Conservation (phyloP, 2,888 invertebrate genomes). For the Malthinus seriepunctatus region DNA sequence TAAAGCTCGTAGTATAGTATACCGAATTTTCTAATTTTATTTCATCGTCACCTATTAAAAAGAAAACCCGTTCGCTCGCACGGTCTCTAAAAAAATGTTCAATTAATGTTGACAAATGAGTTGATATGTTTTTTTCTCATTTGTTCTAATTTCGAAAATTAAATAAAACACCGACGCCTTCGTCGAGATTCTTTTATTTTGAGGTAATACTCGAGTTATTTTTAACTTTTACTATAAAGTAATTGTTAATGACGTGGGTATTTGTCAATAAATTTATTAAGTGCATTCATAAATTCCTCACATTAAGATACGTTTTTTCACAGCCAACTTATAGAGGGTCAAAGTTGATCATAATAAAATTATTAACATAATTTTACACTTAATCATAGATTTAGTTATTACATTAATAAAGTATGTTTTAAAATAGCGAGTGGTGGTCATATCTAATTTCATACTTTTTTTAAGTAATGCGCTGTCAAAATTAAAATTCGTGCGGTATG, state of each 20-base stretch:
- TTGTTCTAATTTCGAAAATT: constrained; percentile 9
- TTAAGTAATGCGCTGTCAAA: too few relatives aligned
- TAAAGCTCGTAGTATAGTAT: constrained; percentile 4
- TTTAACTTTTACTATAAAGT: neutral
- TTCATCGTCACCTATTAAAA: constrained; percentile 9
- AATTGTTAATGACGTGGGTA: neutral
- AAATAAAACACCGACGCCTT: neutral
- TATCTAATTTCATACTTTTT: too few relatives aligned
- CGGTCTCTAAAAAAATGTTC: constrained; percentile 14
- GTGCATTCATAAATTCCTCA: neutral
- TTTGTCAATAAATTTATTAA: constrained; percentile 11
- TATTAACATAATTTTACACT: constrained; percentile 3
- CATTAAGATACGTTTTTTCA: constrained; percentile 1
- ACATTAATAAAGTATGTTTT: too few relatives aligned
- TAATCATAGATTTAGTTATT: neutral
- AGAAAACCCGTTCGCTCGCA: constrained; percentile 4
- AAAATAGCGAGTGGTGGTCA: too few relatives aligned
- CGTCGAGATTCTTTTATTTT: too few relatives aligned
- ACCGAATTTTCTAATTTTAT: constrained; percentile 18
- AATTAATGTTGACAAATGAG: constrained; percentile 19
- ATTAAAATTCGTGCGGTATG: too few relatives aligned
- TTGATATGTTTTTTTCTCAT: constrained; percentile 4
- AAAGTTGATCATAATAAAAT: constrained; percentile 18
- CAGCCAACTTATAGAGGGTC: constrained; percentile 8
- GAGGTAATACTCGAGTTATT: neutral